These are phyloP conservation scores for Orgyia antiqua DNA, from an alignment of 2,888 invertebrate genomes.

Conservation along the genomic window DNA sequence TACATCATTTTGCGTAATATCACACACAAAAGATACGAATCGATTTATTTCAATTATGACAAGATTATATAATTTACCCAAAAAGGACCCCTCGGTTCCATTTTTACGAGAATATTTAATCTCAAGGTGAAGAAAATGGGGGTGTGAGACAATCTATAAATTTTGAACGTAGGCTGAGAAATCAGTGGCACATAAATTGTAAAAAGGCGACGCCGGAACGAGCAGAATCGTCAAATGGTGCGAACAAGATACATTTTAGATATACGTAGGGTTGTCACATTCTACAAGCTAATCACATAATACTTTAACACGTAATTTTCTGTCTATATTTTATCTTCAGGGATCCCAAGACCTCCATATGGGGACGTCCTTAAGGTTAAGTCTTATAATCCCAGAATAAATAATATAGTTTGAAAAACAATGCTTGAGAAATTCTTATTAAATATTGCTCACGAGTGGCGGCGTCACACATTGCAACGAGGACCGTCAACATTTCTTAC, in stretches of 20 bases:
- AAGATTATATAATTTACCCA: not conserved
- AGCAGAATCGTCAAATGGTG: constrained; percentile 65
- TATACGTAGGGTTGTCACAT: constrained; percentile 40
- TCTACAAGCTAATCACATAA: too few species aligned
- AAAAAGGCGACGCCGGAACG: constrained; percentile 48
- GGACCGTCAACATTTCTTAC: too few species aligned
- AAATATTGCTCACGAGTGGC: too few species aligned
- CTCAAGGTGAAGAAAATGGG: constrained; percentile 1
- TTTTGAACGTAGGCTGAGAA: constrained; percentile 34
- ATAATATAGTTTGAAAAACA: too few species aligned
- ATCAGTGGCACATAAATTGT: constrained; percentile 56
- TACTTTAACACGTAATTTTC: not conserved
- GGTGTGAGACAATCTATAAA: constrained; percentile 27
- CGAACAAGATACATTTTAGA: constrained; percentile 66
- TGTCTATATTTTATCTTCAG: too few species aligned
- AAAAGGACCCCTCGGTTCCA: not conserved
- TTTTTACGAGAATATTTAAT: constrained; percentile 3
- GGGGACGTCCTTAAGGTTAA: too few species aligned
- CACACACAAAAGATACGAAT: too few species aligned
- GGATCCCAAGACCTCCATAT: too few species aligned
- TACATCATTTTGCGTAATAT: too few species aligned
- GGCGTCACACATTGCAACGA: too few species aligned
- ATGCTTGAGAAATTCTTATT: too few species aligned
- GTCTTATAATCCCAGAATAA: too few species aligned
- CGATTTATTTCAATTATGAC: constrained; percentile 1